A percentile compares a stretch with the other conserved stretches of the same genome.
phyloP scores from a whole-genome alignment of 2,113 vertebrate genomes.

The Glaucomys volans region DNA sequence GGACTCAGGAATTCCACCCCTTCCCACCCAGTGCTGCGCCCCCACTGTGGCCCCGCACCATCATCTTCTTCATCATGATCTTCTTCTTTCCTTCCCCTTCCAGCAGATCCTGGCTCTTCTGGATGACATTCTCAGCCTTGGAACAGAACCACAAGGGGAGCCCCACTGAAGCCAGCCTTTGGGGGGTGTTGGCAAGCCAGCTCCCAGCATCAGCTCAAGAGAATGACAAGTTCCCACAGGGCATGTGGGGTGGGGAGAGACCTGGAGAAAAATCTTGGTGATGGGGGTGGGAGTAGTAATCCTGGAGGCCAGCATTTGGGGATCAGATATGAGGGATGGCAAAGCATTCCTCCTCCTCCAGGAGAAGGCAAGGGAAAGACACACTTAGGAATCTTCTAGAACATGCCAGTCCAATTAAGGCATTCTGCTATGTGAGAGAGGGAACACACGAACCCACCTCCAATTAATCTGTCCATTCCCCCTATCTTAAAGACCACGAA shows the following conservation, averaged over 20 bases:
- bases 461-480: not conserved
- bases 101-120: not conserved
- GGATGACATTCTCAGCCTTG: slow-evolving; percentile 10
- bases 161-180: accelerated
- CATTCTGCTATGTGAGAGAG: not conserved
- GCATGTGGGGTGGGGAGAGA: not conserved
- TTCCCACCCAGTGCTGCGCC: not conserved
- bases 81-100: slow-evolving; percentile 56
- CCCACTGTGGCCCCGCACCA: slow-evolving; percentile 33
- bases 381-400: not conserved
- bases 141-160: not conserved
- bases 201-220: not conserved
- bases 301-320: not conserved
- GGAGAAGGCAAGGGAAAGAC: not conserved
- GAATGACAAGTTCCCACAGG: not conserved
- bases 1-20: not conserved
- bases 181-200: not conserved
- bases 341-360: not conserved
- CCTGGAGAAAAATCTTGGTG: not conserved
- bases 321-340: not conserved
- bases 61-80: slow-evolving; percentile 65
- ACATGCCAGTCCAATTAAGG: not conserved
- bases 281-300: accelerated
- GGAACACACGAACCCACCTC: not conserved
- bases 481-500: not conserved